These are phyloP conservation scores for Dysidea cf. avara DNA, from an alignment of 37 sponge, comb jelly and placozoan genomes.

Conservation along the genomic window DNA sequence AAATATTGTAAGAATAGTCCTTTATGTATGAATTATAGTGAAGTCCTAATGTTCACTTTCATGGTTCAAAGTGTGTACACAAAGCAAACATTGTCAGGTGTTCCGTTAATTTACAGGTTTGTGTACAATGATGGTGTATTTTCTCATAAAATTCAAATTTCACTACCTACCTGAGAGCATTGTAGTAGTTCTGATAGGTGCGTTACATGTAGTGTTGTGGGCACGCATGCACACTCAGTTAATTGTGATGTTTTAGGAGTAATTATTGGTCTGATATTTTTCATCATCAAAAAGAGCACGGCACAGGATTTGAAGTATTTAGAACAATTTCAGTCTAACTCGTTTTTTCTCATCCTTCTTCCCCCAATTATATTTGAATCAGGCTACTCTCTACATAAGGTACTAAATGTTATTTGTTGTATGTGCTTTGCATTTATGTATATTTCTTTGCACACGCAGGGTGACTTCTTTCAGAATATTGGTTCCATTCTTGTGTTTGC, in stretches of 20 bases:
- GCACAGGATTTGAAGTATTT: slow-evolving; percentile 32
- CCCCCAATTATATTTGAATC: slow-evolving; percentile 98
- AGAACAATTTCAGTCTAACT: slow-evolving; percentile 71
- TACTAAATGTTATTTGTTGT: slow-evolving; percentile 2
- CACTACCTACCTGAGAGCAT: slow-evolving; percentile 95
- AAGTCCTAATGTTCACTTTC: too few species aligned
- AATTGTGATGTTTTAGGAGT: slow-evolving; percentile 3
- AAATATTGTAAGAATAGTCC: too few species aligned
- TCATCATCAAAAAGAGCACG: background rate
- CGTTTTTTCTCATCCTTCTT: slow-evolving; percentile 90
- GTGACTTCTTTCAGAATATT: slow-evolving; percentile 96
- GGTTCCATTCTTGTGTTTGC: slow-evolving; percentile 95
- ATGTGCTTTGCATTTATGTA: background rate
- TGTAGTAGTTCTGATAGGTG: slow-evolving; percentile 85
- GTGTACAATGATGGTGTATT: slow-evolving; percentile 68
- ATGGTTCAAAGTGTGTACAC: too few species aligned
- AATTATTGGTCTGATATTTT: slow-evolving; percentile 7
- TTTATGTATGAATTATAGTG: too few species aligned
- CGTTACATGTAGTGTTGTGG: slow-evolving; percentile 5
- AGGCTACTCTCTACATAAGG: slow-evolving; percentile 97
- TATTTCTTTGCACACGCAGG: slow-evolving; percentile 39
- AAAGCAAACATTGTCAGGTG: background rate
- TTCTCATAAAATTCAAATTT: slow-evolving; percentile 81
- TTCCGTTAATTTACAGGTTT: slow-evolving; percentile 43
- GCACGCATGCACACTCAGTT: background rate